Base-by-base conservation (phyloP, 2,888 invertebrate genomes). In the Eristalinus sepulchralis region DNA sequence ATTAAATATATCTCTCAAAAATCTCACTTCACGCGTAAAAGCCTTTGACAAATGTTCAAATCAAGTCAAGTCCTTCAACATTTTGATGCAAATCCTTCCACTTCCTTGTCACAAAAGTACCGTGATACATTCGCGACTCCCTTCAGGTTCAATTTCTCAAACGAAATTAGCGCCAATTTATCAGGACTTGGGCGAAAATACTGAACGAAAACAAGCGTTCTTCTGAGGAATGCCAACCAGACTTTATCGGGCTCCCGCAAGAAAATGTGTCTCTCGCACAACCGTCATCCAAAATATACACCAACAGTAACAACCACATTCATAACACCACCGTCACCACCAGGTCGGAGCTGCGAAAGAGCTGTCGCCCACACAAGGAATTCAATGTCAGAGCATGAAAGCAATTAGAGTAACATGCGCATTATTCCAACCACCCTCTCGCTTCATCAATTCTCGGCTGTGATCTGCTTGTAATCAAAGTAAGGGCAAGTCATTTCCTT, bases 391-490 rank as follows among this genome's bases (percentile, higher is more conserved):
- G 39, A 39, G n/a, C 39, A n/a, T 39, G 39, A n/a, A 39, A 39
- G 17, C 47, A 47, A 39, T 70, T 39, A 60, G 10, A 70, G 9
- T 0, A 57, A 55, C 11, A 33, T 20, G n/a, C 31, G 67, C 67
- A 10, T 68, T 22, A 36, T 22, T 57, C 59, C 24, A 4, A 36
- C 57, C 9, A 9, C 6, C 57, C n/a, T 9, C 27, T 5, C 13
- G 11, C 17, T 34, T 6, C 33, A 33, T 22, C 22, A 53, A 47
- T 53, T 39, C 39, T 1, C 5, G 17, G 5, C 17, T 5, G 53
- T 67, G 33, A 67, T 67, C 67, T 20, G 20, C n/a, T 57, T n/a
- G 59, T 59, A 70, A 70, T 70, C 70, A 60, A 70, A 70, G 22
- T 24, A 34, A 33, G 1, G 2, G 11, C 22, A 57, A 34, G 47